phyloP scores from a whole-genome alignment of 2,113 vertebrate species.

The Aix galericulata region DNA sequence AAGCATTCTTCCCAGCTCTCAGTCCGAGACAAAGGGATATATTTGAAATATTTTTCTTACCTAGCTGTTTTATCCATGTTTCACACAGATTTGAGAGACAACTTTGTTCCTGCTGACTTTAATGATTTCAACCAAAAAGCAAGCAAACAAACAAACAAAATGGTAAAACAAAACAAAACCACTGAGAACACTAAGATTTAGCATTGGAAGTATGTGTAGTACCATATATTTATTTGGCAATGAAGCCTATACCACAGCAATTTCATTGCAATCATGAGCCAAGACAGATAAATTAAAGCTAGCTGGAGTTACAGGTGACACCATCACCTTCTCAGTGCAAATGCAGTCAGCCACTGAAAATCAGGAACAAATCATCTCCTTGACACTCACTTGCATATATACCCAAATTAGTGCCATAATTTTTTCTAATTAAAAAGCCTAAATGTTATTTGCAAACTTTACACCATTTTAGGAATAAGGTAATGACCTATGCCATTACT shows the following conservation, averaged over 20 bases:
- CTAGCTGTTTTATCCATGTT: background rate
- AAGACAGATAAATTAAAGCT: background rate
- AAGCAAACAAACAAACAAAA: too few relatives aligned
- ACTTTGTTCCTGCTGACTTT: background rate
- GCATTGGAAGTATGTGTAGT: background rate
- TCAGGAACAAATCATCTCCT: background rate
- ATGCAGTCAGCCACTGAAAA: background rate
- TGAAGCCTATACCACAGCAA: background rate
- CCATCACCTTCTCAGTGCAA: background rate
- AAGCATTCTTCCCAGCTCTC: background rate
- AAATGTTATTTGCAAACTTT: background rate
- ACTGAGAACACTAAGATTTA: background rate
- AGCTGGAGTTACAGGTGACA: background rate
- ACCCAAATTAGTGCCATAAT: background rate
- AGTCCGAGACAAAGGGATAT: background rate
- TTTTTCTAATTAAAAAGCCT: background rate
- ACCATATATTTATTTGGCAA: background rate
- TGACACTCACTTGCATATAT: background rate
- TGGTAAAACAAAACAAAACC: too few relatives aligned
- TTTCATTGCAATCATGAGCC: background rate
- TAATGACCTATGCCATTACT: background rate
- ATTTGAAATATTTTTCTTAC: background rate
- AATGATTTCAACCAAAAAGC: background rate
- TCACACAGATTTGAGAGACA: background rate
- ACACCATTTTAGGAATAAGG: background rate